Percentiles rank a stretch among this genome's conserved stretches.
phyloP scores from a whole-genome alignment of 92 coral and sea anemone genomes.

The Nematostella vectensis region DNA sequence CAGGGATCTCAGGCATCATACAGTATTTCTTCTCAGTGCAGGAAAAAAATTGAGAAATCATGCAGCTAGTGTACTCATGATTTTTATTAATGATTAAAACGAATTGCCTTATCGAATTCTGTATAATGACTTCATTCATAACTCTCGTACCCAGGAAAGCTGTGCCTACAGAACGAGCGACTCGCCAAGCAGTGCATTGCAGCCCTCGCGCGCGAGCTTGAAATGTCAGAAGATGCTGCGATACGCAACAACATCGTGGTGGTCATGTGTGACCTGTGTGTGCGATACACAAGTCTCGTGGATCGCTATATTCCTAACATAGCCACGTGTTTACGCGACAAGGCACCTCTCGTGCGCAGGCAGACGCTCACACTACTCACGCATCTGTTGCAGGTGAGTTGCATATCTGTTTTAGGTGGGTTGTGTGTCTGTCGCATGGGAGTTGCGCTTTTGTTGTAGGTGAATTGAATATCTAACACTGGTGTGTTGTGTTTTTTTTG shows the following conservation, averaged over 20 bases:
- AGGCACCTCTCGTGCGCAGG: slow-evolving; percentile 76
- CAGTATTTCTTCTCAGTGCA: too few relatives aligned
- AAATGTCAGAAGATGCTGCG: slow-evolving; percentile 82
- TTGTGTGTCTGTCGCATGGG: too few relatives aligned
- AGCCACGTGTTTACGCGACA: slow-evolving; percentile 85
- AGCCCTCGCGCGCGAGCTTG: slow-evolving; percentile 82
- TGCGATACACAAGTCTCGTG: slow-evolving; percentile 93
- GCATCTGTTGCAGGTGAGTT: slow-evolving; percentile 82
- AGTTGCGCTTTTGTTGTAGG: too few relatives aligned
- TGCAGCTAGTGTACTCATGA: too few relatives aligned
- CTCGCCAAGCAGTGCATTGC: slow-evolving; percentile 95
- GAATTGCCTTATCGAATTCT: too few relatives aligned
- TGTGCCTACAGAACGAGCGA: slow-evolving; percentile 92
- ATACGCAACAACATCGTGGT: slow-evolving; percentile 89
- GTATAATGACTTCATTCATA: too few relatives aligned
- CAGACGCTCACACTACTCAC: slow-evolving; percentile 92
- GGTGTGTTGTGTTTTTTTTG: too few relatives aligned
- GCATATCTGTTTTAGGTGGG: too few relatives aligned
- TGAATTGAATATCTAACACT: too few relatives aligned
- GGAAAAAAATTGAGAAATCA: too few relatives aligned
- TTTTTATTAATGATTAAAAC: too few relatives aligned
- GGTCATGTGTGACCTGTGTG: slow-evolving; percentile 95
- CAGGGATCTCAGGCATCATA: too few relatives aligned
- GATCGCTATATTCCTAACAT: slow-evolving; percentile 95
- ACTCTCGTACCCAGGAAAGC: slow-evolving; percentile 85